Base-by-base conservation (phyloP, 2,797 vertebrate genomes). In the Melanitta fusca region DNA sequence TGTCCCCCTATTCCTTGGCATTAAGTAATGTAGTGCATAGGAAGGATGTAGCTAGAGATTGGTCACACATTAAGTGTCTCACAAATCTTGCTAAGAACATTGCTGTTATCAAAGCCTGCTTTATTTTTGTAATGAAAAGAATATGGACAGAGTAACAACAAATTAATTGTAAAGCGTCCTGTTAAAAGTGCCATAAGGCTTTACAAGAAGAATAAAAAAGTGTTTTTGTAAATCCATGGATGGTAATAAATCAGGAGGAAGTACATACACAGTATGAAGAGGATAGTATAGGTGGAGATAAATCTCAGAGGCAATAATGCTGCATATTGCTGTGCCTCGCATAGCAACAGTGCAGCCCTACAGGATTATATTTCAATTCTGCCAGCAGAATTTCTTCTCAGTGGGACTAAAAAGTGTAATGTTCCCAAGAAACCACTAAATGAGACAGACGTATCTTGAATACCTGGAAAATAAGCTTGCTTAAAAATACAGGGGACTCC, bases 231-330 rank as follows among this genome's bases (percentile, higher is more conserved):
- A 51, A 75, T 82, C 88, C 57, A 41, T 28, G 51, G 39, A 53
- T 82, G 47, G n/a, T 77, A 87, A 36, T 94, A 97, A 92, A 90
- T 90, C 54, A 64, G 16, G n/a, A 84, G 60, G 60, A 91, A 85
- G 45, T 65, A 65, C 17, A 21, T 57, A 45, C 8, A 24, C 47
- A 28, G 32, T 54, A 61, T 64, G 79, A 80, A 88, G 19, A 91
- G 20, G 14, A 53, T 43, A 77, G 64, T 62, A 47, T 25, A 81
- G n/a, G 21, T 71, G 69, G n/a, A 80, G 74, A 83, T 91, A 89
- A 95, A 77, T 79, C 68, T 85, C 64, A 51, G 61, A 68, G 92
- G 85, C 65, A 74, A 28, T 95, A 93, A 87, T 87, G 34, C 11
- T 2, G 12, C 51, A 38, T 86, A 56, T 69, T 88, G 45, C 73